These are phyloP conservation scores for Pelodytes ibericus DNA, from an alignment of 2,797 vertebrate species.

Conservation along the genomic window DNA sequence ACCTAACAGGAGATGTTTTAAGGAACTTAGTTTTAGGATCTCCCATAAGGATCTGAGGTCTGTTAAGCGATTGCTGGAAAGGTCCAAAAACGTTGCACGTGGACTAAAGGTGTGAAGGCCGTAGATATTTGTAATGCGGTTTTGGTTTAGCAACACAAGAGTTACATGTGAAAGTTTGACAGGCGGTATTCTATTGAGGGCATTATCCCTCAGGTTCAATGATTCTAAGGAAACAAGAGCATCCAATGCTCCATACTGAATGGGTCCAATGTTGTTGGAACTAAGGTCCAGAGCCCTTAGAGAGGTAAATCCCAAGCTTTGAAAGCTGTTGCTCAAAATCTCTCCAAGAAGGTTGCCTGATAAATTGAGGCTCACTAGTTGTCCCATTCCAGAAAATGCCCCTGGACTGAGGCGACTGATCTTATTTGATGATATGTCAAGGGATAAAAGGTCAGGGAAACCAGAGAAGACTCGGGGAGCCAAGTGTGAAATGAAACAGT, in stretches of 20 bases:
- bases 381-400: conserved; percentile 47
- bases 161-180: conserved; percentile 40
- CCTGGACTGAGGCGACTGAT: conserved; percentile 42
- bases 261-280: conserved; percentile 56
- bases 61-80: conserved; percentile 55
- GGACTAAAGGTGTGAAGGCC: conserved; percentile 29
- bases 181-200: conserved; percentile 6
- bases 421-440: conserved; percentile 48
- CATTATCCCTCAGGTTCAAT: conserved; percentile 55
- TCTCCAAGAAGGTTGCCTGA: conserved; percentile 59
- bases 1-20: conserved; percentile 37
- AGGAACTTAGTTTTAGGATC: conserved; percentile 8
- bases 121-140: conserved; percentile 44
- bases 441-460: conserved; percentile 25
- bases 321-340: conserved; percentile 18
- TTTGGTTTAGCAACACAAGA: conserved; percentile 46
- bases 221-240: conserved; percentile 31
- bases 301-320: conserved; percentile 22
- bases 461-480: conserved; percentile 35
- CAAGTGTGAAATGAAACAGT: conserved; percentile 36
- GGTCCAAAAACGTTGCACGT: conserved; percentile 37
- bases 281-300: conserved; percentile 44
- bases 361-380: conserved; percentile 52
- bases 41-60: conserved; percentile 38
- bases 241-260: conserved; percentile 42